Conservation (phyloP, 1,140 invertebrate species). For the Armadillidium nasatum region DNA sequence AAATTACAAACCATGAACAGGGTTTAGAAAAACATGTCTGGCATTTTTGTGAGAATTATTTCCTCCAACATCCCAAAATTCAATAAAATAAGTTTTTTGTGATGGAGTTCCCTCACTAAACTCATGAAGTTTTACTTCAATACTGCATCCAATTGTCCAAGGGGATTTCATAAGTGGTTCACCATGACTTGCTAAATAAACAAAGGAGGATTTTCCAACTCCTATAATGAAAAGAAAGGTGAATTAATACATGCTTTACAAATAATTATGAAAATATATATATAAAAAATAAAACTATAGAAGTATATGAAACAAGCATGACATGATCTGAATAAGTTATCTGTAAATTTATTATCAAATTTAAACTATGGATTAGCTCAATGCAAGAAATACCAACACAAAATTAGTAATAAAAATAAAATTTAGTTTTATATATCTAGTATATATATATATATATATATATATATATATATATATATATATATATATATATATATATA, state of each 20-base stretch:
- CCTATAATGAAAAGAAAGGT: constrained; percentile 71
- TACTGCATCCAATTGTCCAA: constrained; percentile 88
- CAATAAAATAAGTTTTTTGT: constrained; percentile 87
- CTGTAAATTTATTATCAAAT: no score
- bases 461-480: no score
- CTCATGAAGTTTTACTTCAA: constrained; percentile 93
- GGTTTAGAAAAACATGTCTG: constrained; percentile 84
- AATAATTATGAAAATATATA: no score
- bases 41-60: constrained; percentile 86
- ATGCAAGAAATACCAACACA: no score
- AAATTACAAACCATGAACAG: constrained; percentile 70
- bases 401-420: no score
- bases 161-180: constrained; percentile 75
- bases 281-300: no score
- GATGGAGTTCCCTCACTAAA: constrained; percentile 85
- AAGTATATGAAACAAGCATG: no score
- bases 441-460: no score
- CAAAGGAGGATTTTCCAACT: constrained; percentile 91
- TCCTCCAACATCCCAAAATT: constrained; percentile 96
- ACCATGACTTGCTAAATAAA: constrained; percentile 83
- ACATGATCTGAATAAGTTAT: no score
- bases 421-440: no score
- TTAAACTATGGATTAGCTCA: no score
- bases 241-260: not conserved
- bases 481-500: no score